A percentile compares a stretch with the other conserved stretches of the same genome.
Conservation (phyloP, 2,113 vertebrate genomes). For the Thamnophis sirtalis region DNA sequence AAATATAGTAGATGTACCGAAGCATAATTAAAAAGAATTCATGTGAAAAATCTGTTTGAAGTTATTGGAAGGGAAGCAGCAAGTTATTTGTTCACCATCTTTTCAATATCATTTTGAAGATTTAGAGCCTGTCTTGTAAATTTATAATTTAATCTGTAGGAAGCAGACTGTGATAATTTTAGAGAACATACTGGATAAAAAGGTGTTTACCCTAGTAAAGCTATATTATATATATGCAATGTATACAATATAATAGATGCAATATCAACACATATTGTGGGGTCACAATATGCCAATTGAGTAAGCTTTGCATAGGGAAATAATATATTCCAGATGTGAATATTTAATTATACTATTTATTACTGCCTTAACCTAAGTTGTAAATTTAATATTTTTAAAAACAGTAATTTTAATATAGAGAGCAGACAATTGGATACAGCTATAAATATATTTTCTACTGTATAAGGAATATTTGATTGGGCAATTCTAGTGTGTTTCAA, state of each 20-base stretch:
- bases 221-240: background rate
- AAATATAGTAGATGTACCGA: background rate
- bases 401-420: background rate
- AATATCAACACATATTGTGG: background rate
- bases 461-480: background rate
- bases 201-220: background rate
- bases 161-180: background rate
- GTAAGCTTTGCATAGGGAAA: background rate
- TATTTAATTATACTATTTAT: background rate
- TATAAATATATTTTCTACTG: background rate
- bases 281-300: background rate
- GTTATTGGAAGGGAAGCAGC: background rate
- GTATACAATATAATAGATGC: background rate
- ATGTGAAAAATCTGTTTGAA: background rate
- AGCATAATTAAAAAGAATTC: background rate
- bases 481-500: background rate
- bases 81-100: background rate
- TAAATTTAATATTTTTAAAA: background rate
- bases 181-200: background rate
- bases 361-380: background rate
- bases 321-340: background rate
- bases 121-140: background rate
- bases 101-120: background rate
- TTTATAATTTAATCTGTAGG: background rate
- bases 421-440: background rate